Evolutionary conservation across 2,113 vertebrate genomes (phyloP).

Genomic region (Capreolus pygargus): DNA sequence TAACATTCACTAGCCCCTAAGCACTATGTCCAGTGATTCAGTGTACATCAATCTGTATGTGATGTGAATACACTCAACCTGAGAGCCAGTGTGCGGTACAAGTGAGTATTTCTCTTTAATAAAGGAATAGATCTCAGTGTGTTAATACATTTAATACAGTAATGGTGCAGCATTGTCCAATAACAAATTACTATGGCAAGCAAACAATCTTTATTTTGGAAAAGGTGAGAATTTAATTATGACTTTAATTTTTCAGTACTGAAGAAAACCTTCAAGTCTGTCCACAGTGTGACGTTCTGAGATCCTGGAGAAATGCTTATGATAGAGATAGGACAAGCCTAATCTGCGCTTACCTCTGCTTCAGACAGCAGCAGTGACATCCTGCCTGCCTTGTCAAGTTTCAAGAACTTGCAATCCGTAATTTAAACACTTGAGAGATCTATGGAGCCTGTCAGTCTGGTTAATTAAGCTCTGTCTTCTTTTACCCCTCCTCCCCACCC

Average conservation of each 20-base stretch:
- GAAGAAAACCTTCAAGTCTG: constrained; percentile 59
- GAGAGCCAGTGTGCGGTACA: not conserved
- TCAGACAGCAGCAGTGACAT: constrained; percentile 80
- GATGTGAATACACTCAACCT: not conserved
- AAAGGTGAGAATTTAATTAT: constrained; percentile 50
- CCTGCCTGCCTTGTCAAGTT: constrained; percentile 81
- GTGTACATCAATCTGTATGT: not conserved
- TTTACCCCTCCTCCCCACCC: constrained; percentile 60
- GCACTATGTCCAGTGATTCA: not conserved
- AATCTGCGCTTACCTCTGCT: constrained; percentile 82
- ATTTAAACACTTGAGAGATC: constrained; percentile 87
- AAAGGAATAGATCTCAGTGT: constrained; percentile 2
- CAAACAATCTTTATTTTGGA: constrained; percentile 5
- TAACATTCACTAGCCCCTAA: not conserved
- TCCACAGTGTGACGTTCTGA: constrained; percentile 61
- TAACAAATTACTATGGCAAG: constrained; percentile 49
- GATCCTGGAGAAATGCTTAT: constrained; percentile 73
- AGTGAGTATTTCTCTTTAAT: constrained; percentile 20
- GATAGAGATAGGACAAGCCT: constrained; percentile 78
- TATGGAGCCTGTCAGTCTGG: constrained; percentile 84
- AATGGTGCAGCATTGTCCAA: not conserved
- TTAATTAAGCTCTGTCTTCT: constrained; percentile 82
- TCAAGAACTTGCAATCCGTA: constrained; percentile 84
- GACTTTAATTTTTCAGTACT: constrained; percentile 17
- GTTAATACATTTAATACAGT: not conserved